These are phyloP conservation scores for Danio jaintianensis DNA, from an alignment of 2,797 vertebrate genomes.

Conservation along the genomic window DNA sequence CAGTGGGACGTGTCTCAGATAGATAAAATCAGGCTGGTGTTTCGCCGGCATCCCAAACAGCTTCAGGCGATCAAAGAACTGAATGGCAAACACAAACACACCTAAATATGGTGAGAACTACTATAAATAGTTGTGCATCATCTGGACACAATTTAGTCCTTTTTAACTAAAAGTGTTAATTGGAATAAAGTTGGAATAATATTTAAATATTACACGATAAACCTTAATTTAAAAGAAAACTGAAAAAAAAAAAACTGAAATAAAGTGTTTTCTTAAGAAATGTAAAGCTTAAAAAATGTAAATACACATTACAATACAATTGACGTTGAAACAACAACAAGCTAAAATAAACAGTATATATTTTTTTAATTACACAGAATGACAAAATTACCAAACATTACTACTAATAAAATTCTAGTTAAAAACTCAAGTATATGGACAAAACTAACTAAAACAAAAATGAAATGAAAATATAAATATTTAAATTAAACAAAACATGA, in stretches of 20 bases:
- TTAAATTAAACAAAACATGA: too few relatives aligned
- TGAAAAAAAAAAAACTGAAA: background rate
- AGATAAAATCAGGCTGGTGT: constrained; percentile 99
- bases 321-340: too few relatives aligned
- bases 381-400: too few relatives aligned
- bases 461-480: too few relatives aligned
- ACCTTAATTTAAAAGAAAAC: background rate
- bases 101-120: background rate
- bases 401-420: too few relatives aligned
- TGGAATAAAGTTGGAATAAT: background rate
- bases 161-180: background rate
- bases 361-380: too few relatives aligned
- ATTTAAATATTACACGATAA: background rate
- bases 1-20: constrained; percentile 96
- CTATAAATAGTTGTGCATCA: background rate
- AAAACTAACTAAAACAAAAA: too few relatives aligned
- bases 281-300: too few relatives aligned
- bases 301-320: too few relatives aligned
- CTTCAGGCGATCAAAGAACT: constrained; percentile 96
- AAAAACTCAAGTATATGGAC: too few relatives aligned
- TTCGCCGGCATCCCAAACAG: constrained; percentile 98
- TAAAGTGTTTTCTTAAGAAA: too few relatives aligned
- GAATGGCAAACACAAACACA: constrained; percentile 17
- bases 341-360: too few relatives aligned
- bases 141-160: background rate